Base-by-base conservation (phyloP, 30 jellyfish, hydroid and myxozoan species). In the Mastigias papua region DNA sequence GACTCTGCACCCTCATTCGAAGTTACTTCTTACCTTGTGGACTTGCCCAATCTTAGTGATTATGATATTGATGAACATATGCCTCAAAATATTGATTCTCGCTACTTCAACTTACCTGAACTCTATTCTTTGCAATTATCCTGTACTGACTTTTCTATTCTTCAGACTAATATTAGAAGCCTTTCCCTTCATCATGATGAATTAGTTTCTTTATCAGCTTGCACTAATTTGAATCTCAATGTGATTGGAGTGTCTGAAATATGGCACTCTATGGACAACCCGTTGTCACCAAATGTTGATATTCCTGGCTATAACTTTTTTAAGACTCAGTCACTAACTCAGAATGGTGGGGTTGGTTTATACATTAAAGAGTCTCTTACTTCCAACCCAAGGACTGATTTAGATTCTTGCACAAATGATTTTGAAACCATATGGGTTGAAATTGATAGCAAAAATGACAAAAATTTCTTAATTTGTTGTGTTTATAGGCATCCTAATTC, bases 121-220 rank as follows among this genome's bases (percentile, higher is more conserved):
- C 82, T 80, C 26, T 81, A 74, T 26, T 81, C 85, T 63, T 48
- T 81, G n/a, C 73, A 34, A 48, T 63, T 30, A 26, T 81, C 91
- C 75, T 81, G 73, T 66, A 5, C 73, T 19, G 84, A 81, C 54
- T 66, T 81, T 70, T 81, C 91, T 63, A 81, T 81, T 28, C 71
- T 81, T 63, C 84, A 81, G 75, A 30, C 91, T 34, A 64, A 65
- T 50, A 81, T 81, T 28, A 81, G 85, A 64, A 81, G 91, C 63
- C 73, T 81, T 8, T 81, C 84, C 84, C 84, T 37, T 81, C 84
- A 81, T 81, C 85, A 81, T 81, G 84, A 81, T 81, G 91, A 81
- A 81, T 67, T 81, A 81, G 84, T 81, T 30, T 64, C 91, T 10
- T 33, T 81, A 67, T 65, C 91, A 34, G 63, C 73, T 46, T 85